phyloP scores from a whole-genome alignment of 2,797 vertebrate genomes.

The Taeniopygia guttata region DNA sequence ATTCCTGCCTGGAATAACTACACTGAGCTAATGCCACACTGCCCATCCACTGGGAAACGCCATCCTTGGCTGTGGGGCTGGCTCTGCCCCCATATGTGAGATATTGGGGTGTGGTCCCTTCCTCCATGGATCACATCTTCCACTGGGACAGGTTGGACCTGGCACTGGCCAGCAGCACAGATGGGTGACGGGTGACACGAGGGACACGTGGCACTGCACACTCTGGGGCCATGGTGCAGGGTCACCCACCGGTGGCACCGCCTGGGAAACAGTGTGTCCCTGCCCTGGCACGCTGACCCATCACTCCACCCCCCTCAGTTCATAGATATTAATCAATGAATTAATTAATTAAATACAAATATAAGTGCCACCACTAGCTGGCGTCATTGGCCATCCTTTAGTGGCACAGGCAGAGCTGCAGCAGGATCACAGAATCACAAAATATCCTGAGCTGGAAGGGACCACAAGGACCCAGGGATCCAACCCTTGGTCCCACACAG shows the following conservation, averaged over 20 bases:
- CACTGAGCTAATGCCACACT: neutral
- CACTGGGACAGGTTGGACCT: neutral
- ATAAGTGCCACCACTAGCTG: slow-evolving; percentile 49
- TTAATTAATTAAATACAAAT: neutral
- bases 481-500: neutral
- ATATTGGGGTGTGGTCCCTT: neutral
- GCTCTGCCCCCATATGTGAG: fast-evolving
- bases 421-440: neutral
- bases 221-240: fast-evolving
- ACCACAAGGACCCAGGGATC: neutral
- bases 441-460: neutral
- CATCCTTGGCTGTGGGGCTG: fast-evolving
- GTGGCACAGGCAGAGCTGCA: neutral
- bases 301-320: fast-evolving
- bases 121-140: neutral
- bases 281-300: neutral
- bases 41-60: fast-evolving
- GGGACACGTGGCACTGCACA: fast-evolving
- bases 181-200: fast-evolving
- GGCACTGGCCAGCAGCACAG: fast-evolving
- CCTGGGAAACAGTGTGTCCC: neutral
- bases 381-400: slow-evolving; percentile 13
- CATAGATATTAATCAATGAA: neutral
- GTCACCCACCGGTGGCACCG: neutral
- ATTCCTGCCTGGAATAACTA: neutral